Percentiles rank a stretch among this genome's conserved stretches.
phyloP scores from a whole-genome alignment of 2,888 invertebrate species.

The Gisinianus flammeolus region DNA sequence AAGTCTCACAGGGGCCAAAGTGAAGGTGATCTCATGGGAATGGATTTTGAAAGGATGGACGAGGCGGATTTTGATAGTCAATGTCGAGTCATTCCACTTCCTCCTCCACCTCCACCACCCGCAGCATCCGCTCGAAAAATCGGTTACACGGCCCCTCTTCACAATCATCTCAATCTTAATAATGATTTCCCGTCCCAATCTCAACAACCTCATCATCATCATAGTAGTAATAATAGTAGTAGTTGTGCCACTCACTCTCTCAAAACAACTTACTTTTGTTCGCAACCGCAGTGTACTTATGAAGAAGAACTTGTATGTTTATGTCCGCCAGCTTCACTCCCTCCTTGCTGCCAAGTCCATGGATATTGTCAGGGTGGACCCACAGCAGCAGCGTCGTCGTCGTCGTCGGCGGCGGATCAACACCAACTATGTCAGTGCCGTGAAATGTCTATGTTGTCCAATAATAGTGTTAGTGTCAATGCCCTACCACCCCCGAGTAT shows the following conservation, averaged over 20 bases:
- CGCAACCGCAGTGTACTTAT: slow-evolving; percentile 27
- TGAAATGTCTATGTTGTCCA: not conserved
- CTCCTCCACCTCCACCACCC: slow-evolving; percentile 55
- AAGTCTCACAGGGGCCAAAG: slow-evolving; percentile 55
- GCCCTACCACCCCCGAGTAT: slow-evolving; percentile 7
- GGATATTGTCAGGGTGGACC: slow-evolving; percentile 20
- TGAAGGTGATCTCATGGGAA: slow-evolving; percentile 53
- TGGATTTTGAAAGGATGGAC: slow-evolving; percentile 21
- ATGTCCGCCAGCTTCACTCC: slow-evolving; percentile 40
- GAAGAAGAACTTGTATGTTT: slow-evolving; percentile 28
- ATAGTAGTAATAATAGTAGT: no score
- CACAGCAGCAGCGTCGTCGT: not conserved
- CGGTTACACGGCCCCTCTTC: not conserved
- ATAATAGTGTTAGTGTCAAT: slow-evolving; percentile 4
- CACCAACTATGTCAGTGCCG: no score
- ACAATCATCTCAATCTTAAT: no score
- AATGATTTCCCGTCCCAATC: not conserved
- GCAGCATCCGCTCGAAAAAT: slow-evolving; percentile 36
- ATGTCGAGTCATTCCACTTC: slow-evolving; percentile 39
- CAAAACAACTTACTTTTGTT: slow-evolving; percentile 17
- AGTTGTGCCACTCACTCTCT: no score
- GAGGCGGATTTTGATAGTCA: not conserved
- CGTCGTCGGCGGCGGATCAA: not conserved
- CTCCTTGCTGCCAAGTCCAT: slow-evolving; percentile 41
- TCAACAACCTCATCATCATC: not conserved